Evolutionary conservation across 2,797 vertebrate species (phyloP).

Genomic region (Acanthiza pusilla): DNA sequence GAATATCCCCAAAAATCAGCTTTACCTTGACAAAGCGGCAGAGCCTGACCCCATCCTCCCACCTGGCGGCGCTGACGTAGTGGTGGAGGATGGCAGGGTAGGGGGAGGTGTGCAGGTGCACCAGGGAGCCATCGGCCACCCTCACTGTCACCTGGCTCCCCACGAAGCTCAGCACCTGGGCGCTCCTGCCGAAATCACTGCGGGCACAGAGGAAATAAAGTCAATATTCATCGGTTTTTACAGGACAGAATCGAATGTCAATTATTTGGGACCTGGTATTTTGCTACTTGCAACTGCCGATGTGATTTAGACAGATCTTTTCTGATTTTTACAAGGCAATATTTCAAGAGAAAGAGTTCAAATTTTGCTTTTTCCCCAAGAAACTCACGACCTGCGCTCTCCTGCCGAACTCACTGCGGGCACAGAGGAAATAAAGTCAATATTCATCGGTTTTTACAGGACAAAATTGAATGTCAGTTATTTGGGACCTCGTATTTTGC

Average conservation of each 20-base stretch:
- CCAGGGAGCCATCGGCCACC: constrained; percentile 87
- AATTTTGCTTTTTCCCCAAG: too few species aligned
- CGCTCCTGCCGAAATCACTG: constrained; percentile 87
- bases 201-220: background rate
- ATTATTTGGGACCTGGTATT: fast-evolving
- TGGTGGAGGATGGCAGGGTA: constrained; percentile 88
- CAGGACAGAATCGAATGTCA: too few species aligned
- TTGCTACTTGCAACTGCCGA: background rate
- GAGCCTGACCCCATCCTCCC: constrained; percentile 88
- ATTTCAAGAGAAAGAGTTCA: too few species aligned
- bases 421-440: too few species aligned
- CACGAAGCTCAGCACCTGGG: constrained; percentile 87
- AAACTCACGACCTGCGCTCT: too few species aligned
- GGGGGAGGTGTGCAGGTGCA: constrained; percentile 82
- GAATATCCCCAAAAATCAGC: background rate
- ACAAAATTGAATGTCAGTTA: too few species aligned
- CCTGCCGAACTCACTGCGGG: too few species aligned
- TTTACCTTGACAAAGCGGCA: constrained; percentile 93
- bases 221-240: too few species aligned
- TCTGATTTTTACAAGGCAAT: too few species aligned
- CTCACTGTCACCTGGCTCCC: constrained; percentile 85
- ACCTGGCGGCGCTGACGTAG: constrained; percentile 79
- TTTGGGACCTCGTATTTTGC: too few species aligned
- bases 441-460: too few species aligned
- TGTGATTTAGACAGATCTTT: too few species aligned